A percentile compares a stretch with the other conserved stretches of the same genome.
Evolutionary conservation across 1,140 invertebrate species (phyloP).

Genomic region (Trypoxylus dichotomus): DNA sequence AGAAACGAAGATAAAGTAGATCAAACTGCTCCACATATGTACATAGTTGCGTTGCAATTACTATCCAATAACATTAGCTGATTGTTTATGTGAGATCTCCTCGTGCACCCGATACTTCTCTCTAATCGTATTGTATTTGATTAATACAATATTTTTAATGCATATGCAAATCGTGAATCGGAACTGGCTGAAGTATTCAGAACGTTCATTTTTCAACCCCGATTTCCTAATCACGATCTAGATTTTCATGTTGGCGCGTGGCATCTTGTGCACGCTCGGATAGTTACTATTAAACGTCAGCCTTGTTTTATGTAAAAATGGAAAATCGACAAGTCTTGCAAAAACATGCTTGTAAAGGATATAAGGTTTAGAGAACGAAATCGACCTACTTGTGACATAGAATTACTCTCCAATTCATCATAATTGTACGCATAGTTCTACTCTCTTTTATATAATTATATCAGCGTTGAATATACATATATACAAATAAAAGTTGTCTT

Average conservation of each 20-base stretch:
- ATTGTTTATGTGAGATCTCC: no score
- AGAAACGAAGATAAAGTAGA: no score
- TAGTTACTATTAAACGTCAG: neutral
- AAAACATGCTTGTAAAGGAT: neutral
- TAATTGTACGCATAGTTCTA: neutral
- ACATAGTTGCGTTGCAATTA: no score
- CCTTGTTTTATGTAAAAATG: neutral
- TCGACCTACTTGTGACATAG: neutral
- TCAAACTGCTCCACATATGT: no score
- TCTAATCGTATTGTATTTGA: neutral
- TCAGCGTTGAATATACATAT: neutral
- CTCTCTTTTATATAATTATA: neutral
- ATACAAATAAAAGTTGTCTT: neutral
- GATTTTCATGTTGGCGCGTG: no score
- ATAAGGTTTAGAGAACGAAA: neutral
- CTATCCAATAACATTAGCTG: no score
- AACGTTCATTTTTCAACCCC: neutral
- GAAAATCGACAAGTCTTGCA: neutral
- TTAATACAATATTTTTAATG: neutral
- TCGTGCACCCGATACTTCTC: no score
- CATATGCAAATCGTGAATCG: neutral
- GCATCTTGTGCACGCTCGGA: neutral
- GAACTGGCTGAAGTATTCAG: neutral
- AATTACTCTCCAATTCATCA: neutral
- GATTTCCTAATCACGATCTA: neutral